Conservation (phyloP, 1,140 invertebrate genomes). For the Venustaconcha ellipsiformis region DNA sequence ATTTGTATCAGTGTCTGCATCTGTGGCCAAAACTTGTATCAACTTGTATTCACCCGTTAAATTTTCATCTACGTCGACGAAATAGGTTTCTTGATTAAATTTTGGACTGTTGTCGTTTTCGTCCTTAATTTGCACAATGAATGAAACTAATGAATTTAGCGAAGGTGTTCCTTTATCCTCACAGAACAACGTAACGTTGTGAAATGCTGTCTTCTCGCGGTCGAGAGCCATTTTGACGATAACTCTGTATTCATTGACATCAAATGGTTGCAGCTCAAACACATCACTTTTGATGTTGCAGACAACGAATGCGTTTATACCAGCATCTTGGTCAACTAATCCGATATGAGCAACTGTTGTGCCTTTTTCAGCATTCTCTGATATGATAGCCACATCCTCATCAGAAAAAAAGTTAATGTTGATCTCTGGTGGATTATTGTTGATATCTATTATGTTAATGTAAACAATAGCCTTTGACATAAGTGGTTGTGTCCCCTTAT, state of each 20-base stretch:
- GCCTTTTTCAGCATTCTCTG: conserved; percentile 44
- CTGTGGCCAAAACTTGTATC: conserved; percentile 78
- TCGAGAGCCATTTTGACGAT: conserved; percentile 42
- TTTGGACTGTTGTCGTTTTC: conserved; percentile 53
- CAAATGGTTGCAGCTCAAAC: conserved; percentile 29
- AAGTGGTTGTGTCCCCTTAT: conserved; percentile 68
- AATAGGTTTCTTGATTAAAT: conserved; percentile 42
- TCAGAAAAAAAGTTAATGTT: conserved; percentile 69
- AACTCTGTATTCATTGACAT: conserved; percentile 51
- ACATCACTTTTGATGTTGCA: conserved; percentile 38
- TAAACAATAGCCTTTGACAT: conserved; percentile 76
- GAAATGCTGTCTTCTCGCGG: conserved; percentile 35
- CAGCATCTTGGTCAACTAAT: conserved; percentile 51
- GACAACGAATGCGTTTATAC: conserved; percentile 49
- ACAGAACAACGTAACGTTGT: conserved; percentile 45
- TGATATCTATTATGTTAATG: conserved; percentile 82
- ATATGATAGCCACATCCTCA: conserved; percentile 37
- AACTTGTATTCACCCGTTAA: conserved; percentile 1
- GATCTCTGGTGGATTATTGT: conserved; percentile 92
- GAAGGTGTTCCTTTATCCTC: conserved; percentile 45
- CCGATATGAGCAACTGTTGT: conserved; percentile 53
- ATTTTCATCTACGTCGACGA: conserved; percentile 33
- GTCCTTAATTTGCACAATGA: conserved; percentile 44
- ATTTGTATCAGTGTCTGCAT: conserved; percentile 92
- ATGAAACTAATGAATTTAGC: conserved; percentile 31